A percentile compares a stretch with the other conserved stretches of the same genome.
phyloP scores from a whole-genome alignment of 2,113 vertebrate species.

The Pantherophis guttatus region DNA sequence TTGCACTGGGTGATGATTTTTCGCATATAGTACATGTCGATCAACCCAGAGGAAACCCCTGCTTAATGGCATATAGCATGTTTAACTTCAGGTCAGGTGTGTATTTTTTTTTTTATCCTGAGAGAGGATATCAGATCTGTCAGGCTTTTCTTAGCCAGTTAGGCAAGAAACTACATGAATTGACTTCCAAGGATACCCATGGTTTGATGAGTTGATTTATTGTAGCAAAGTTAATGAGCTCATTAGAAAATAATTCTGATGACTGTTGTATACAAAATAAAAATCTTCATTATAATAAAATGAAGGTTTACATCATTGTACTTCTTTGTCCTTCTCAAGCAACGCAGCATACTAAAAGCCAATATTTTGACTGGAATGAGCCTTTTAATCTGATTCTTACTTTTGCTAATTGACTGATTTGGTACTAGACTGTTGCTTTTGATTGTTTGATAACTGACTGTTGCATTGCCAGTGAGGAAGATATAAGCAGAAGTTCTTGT shows the following conservation, averaged over 20 bases:
- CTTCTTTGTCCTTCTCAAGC: neutral
- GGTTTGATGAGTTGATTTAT: neutral
- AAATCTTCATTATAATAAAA: neutral
- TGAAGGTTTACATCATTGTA: neutral
- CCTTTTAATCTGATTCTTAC: neutral
- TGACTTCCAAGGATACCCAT: neutral
- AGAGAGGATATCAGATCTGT: neutral
- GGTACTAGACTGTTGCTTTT: neutral
- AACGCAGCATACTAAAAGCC: neutral
- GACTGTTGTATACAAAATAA: too few relatives aligned
- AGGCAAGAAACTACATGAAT: neutral
- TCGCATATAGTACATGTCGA: neutral
- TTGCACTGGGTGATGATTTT: neutral
- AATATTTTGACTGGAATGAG: neutral
- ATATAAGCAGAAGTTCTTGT: neutral
- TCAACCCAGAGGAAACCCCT: neutral
- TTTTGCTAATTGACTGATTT: neutral
- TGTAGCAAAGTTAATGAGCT: neutral
- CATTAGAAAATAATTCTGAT: neutral
- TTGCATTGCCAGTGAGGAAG: neutral
- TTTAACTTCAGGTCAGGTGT: neutral
- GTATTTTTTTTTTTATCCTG: neutral
- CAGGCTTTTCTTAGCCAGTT: neutral
- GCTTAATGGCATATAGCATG: neutral
- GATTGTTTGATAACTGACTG: neutral